Conservation (phyloP, 2,888 invertebrate genomes). For the Dicyrtoma fusca region DNA sequence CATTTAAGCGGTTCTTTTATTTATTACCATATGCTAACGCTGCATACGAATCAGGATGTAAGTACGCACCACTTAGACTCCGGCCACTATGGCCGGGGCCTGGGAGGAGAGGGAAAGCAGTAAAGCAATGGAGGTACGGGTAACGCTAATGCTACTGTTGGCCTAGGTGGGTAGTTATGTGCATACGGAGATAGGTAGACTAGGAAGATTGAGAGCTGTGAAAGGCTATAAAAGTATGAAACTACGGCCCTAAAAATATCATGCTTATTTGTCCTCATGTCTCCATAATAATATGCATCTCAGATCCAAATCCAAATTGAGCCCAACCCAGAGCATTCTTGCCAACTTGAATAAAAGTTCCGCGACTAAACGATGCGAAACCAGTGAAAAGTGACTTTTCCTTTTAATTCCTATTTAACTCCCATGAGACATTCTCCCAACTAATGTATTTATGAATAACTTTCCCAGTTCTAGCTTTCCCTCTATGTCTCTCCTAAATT, state of each 20-base stretch:
- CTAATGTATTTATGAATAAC: constrained; percentile 11
- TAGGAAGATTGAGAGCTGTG: too few species aligned
- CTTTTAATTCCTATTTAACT: constrained; percentile 8
- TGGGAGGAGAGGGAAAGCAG: background rate
- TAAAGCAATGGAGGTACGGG: too few species aligned
- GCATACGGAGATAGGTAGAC: too few species aligned
- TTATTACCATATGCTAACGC: constrained; percentile 17
- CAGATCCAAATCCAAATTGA: too few species aligned
- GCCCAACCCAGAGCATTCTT: background rate
- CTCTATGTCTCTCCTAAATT: background rate
- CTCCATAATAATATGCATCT: too few species aligned
- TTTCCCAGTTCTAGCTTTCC: background rate
- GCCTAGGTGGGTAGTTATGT: too few species aligned
- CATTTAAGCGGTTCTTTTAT: constrained; percentile 34
- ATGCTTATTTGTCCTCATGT: too few species aligned
- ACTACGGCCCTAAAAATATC: too few species aligned
- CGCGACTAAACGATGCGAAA: background rate
- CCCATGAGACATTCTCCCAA: constrained; percentile 1
- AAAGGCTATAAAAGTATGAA: too few species aligned
- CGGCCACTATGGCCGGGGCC: background rate
- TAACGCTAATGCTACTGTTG: too few species aligned
- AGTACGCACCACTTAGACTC: constrained; percentile 1
- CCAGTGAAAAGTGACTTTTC: constrained; percentile 1
- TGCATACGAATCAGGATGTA: constrained; percentile 24
- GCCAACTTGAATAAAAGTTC: constrained; percentile 10